A percentile compares a stretch with the other conserved stretches of the same genome.
phyloP scores from a whole-genome alignment of 2,888 invertebrate species.

The Drosophila colorata region DNA sequence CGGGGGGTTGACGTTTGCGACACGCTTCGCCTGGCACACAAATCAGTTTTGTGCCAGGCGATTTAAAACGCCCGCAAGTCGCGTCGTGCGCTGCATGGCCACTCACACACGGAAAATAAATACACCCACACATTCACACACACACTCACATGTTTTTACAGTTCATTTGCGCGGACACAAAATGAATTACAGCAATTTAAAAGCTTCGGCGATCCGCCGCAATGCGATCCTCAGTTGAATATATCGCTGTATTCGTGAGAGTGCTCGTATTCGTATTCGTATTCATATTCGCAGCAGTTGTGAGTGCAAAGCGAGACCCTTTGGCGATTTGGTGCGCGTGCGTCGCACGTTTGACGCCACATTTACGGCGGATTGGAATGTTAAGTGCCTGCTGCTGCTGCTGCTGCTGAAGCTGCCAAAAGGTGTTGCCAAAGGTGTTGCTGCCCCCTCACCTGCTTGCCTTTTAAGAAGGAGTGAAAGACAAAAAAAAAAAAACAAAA shows the following conservation, averaged over 20 bases:
- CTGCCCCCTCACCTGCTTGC: background rate
- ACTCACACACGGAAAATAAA: background rate
- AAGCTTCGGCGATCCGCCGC: constrained; percentile 21
- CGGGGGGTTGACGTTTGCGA: background rate
- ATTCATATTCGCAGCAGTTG: constrained; percentile 15
- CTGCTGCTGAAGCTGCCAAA: constrained; percentile 18
- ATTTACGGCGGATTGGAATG: constrained; percentile 58
- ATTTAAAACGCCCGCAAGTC: constrained; percentile 38
- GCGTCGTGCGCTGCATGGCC: constrained; percentile 1
- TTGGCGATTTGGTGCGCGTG: constrained; percentile 68
- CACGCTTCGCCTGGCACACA: constrained; percentile 26
- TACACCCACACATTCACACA: constrained; percentile 5
- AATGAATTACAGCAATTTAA: constrained; percentile 28
- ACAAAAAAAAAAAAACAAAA: constrained; percentile 2
- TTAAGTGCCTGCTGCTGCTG: constrained; percentile 49
- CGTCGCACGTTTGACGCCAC: constrained; percentile 63
- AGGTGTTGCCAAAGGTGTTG: constrained; percentile 55
- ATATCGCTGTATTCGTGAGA: background rate
- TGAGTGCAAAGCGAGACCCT: constrained; percentile 23
- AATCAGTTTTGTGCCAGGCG: constrained; percentile 41
- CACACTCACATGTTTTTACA: constrained; percentile 33
- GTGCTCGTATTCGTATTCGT: background rate
- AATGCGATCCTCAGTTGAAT: constrained; percentile 12
- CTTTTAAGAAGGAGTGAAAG: constrained; percentile 9
- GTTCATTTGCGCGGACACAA: constrained; percentile 42